Percentiles rank a stretch among this genome's conserved stretches.
Evolutionary conservation across 1,140 invertebrate species (phyloP).

Genomic region (Latrodectus geometricus): DNA sequence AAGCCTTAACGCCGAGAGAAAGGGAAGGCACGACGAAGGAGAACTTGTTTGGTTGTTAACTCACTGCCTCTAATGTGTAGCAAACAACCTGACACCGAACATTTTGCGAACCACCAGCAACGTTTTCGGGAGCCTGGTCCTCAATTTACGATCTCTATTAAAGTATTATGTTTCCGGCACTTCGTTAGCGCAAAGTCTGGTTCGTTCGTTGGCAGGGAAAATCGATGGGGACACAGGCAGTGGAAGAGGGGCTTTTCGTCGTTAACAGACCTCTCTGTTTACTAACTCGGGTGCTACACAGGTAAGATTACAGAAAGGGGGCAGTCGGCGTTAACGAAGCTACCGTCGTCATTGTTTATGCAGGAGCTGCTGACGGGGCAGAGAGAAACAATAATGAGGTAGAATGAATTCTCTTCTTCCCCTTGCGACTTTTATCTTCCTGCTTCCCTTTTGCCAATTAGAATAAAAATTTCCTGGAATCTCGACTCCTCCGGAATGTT

Average conservation of each 20-base stretch:
- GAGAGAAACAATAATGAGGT: slow-evolving; percentile 10
- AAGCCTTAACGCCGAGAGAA: background rate
- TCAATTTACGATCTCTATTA: slow-evolving; percentile 61
- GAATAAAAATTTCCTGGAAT: slow-evolving; percentile 48
- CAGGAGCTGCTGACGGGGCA: background rate
- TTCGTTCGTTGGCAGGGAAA: background rate
- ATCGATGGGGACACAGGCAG: background rate
- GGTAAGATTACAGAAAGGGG: slow-evolving; percentile 55
- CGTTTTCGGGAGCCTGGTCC: slow-evolving; percentile 25
- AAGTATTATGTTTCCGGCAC: slow-evolving; percentile 57
- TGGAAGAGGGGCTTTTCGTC: slow-evolving; percentile 24
- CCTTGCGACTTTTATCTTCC: background rate
- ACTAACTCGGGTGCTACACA: slow-evolving; percentile 48
- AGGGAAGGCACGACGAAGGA: background rate
- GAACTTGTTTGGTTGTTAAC: slow-evolving; percentile 57
- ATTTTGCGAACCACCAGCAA: slow-evolving; percentile 44
- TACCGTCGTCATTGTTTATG: slow-evolving; percentile 51
- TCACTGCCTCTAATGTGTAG: slow-evolving; percentile 50
- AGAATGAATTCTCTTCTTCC: background rate
- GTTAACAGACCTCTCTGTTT: slow-evolving; percentile 58
- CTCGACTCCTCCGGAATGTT: slow-evolving; percentile 21
- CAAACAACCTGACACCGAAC: slow-evolving; percentile 58
- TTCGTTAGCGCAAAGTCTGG: slow-evolving; percentile 40
- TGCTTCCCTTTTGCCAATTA: slow-evolving; percentile 52
- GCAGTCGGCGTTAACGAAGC: slow-evolving; percentile 49